A percentile compares a stretch with the other conserved stretches of the same genome.
phyloP scores from a whole-genome alignment of 2,113 vertebrate species.

The Ginglymostoma cirratum region DNA sequence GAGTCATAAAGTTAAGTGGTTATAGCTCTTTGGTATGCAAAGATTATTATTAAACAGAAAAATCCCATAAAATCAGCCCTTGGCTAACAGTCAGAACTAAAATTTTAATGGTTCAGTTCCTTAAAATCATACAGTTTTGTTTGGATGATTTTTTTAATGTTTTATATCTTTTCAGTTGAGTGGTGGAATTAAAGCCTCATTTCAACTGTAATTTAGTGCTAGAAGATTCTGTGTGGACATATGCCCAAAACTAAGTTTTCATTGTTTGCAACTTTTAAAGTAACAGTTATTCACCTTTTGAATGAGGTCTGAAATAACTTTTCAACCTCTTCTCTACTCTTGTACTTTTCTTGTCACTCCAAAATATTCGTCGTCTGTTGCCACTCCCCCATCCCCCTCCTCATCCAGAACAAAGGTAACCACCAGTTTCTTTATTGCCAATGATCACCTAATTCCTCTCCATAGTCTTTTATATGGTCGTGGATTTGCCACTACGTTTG shows the following conservation, averaged over 20 bases:
- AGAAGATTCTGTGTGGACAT: neutral
- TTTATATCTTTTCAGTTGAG: neutral
- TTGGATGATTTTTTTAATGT: neutral
- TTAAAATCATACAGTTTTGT: neutral
- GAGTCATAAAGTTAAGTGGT: conserved; percentile 32
- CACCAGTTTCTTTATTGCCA: neutral
- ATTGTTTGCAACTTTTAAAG: neutral
- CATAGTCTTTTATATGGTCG: neutral
- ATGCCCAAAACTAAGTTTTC: neutral
- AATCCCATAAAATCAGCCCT: conserved; percentile 25
- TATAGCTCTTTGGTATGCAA: conserved; percentile 19
- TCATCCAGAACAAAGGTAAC: neutral
- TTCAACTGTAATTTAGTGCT: neutral
- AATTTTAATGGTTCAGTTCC: neutral
- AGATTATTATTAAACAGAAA: conserved; percentile 21
- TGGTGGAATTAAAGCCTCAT: neutral
- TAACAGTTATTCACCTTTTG: neutral
- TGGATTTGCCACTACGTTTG: neutral
- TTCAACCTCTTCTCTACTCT: too few relatives aligned
- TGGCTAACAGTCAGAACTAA: neutral
- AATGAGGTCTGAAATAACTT: neutral
- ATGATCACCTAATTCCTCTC: neutral
- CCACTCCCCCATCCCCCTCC: neutral
- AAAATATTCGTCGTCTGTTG: neutral
- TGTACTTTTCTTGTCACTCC: too few relatives aligned